These are phyloP conservation scores for Chrysomallon squamiferum DNA, from an alignment of 1,140 invertebrate species.

Conservation along the genomic window DNA sequence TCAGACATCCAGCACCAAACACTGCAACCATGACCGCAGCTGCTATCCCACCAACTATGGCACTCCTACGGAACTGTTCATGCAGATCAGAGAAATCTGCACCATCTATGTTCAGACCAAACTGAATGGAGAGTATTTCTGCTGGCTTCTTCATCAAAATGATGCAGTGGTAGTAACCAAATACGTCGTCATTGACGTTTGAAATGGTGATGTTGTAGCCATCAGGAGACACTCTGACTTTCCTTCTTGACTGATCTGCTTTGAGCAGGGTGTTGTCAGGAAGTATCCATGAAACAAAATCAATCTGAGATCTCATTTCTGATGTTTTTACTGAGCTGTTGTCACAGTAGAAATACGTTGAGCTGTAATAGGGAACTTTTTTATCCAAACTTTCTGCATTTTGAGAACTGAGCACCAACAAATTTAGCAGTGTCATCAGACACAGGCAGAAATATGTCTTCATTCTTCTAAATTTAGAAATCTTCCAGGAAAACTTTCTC, in stretches of 20 bases:
- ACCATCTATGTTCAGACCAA: slow-evolving; percentile 49
- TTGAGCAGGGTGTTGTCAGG: slow-evolving; percentile 7
- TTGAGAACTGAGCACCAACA: too few relatives aligned
- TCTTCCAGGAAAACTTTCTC: too few relatives aligned
- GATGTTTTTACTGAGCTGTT: too few relatives aligned
- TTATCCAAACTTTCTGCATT: too few relatives aligned
- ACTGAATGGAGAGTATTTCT: slow-evolving; percentile 13
- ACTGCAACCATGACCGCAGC: slow-evolving; percentile 35
- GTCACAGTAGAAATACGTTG: too few relatives aligned
- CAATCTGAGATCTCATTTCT: too few relatives aligned
- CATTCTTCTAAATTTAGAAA: too few relatives aligned
- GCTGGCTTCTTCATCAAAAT: slow-evolving; percentile 10
- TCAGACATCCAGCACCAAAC: slow-evolving; percentile 24
- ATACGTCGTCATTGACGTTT: slow-evolving; percentile 36
- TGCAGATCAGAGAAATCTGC: slow-evolving; percentile 39
- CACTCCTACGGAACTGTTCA: slow-evolving; percentile 36
- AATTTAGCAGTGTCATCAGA: too few relatives aligned
- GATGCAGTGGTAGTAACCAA: slow-evolving; percentile 53
- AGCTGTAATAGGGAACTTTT: too few relatives aligned
- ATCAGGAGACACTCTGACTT: background rate
- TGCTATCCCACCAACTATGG: slow-evolving; percentile 41
- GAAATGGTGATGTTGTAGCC: slow-evolving; percentile 28
- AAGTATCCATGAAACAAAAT: slow-evolving; percentile 13
- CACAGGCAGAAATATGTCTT: too few relatives aligned
- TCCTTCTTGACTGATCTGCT: background rate